A percentile compares a stretch with the other conserved stretches of the same genome.
Conservation (phyloP, 30 jellyfish, hydroid and myxozoan species). For the Mastigias papua region DNA sequence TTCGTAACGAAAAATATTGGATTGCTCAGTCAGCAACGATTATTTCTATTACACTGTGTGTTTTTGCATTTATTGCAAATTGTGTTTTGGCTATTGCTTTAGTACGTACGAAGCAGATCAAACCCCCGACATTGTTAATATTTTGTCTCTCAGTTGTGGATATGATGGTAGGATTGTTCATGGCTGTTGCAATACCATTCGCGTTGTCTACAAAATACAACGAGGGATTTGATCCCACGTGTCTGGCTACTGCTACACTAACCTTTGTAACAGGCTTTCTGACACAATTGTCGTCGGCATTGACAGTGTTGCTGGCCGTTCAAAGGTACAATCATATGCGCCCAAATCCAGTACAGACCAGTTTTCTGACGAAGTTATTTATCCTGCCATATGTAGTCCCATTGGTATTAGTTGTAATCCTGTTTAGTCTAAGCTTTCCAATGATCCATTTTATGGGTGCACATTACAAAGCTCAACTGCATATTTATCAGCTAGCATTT, state of each 20-base stretch:
- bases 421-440: background rate
- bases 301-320: constrained; percentile 7
- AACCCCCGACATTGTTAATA: background rate
- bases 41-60: background rate
- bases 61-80: background rate
- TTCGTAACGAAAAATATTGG: background rate
- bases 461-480: background rate
- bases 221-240: background rate
- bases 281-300: background rate
- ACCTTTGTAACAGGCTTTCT: background rate
- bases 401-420: background rate
- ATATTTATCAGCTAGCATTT: background rate
- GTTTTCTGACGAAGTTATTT: background rate
- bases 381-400: background rate
- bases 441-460: background rate
- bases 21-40: background rate
- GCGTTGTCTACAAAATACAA: background rate
- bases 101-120: background rate
- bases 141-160: background rate
- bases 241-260: background rate
- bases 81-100: background rate
- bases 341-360: constrained; percentile 1
- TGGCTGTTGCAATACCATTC: constrained; percentile 7
- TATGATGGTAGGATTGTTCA: background rate
- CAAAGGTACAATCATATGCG: constrained; percentile 35